A percentile compares a stretch with the other conserved stretches of the same genome.
phyloP scores from a whole-genome alignment of 2,113 vertebrate genomes.

The Stercorarius parasiticus region DNA sequence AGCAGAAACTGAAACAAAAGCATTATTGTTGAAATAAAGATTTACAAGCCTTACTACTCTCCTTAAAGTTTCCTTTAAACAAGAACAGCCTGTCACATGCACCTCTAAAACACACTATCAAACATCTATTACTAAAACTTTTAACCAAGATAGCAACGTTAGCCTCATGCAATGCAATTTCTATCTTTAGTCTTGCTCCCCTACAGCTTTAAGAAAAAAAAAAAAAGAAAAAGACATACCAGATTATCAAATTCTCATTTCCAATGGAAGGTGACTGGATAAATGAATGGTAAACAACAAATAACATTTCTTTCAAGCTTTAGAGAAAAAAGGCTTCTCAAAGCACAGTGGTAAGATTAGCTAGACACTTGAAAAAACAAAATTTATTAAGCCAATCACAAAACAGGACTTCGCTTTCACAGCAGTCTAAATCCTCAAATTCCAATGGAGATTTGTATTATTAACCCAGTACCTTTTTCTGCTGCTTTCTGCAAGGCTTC shows the following conservation, averaged over 20 bases:
- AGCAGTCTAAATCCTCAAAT: background rate
- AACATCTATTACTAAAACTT: background rate
- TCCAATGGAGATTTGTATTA: background rate
- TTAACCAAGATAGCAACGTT: background rate
- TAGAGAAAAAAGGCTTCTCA: background rate
- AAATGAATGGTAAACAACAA: background rate
- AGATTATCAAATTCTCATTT: background rate
- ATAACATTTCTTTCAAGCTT: background rate
- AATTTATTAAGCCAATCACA: background rate
- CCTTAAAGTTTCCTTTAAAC: background rate
- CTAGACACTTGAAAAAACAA: background rate
- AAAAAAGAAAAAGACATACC: background rate
- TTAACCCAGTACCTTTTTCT: constrained; percentile 80
- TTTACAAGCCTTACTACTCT: background rate
- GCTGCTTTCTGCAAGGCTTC: constrained; percentile 88
- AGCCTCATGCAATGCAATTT: background rate
- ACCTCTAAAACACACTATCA: background rate
- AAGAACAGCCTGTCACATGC: background rate
- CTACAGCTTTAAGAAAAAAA: background rate
- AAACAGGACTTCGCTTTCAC: background rate
- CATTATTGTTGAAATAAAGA: background rate
- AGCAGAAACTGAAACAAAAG: background rate
- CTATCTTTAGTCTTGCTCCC: background rate
- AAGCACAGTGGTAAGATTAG: background rate
- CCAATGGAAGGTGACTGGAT: background rate